Percentiles rank a stretch among this genome's conserved stretches.
phyloP scores from a whole-genome alignment of 2,797 vertebrate genomes.

The Mycteria americana region DNA sequence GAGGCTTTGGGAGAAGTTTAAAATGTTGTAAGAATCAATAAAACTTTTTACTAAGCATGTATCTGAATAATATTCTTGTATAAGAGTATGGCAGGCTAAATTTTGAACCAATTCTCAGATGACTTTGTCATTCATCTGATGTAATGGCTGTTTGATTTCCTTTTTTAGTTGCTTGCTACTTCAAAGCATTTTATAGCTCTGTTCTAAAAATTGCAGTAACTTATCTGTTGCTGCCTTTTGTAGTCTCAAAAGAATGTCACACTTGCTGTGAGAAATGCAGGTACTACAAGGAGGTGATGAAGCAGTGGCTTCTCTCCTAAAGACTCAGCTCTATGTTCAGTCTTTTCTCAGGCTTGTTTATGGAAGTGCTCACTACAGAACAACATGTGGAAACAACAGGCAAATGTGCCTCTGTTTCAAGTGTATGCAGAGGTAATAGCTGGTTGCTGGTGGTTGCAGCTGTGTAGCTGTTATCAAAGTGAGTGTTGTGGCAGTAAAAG shows the following conservation, averaged over 20 bases:
- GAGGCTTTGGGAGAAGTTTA: not conserved
- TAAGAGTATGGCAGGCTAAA: not conserved
- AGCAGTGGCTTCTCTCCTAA: not conserved
- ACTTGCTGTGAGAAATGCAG: not conserved
- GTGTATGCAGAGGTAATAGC: not conserved
- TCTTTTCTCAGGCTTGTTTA: not conserved
- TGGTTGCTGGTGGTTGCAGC: not conserved
- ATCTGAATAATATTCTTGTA: not conserved
- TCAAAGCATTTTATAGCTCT: not conserved
- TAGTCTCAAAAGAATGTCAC: not conserved
- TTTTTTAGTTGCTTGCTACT: constrained; percentile 30
- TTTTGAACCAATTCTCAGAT: not conserved
- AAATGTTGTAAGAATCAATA: not conserved
- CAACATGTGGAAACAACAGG: not conserved
- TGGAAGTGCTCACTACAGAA: not conserved
- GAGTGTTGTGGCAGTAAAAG: not conserved
- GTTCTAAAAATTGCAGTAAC: not conserved
- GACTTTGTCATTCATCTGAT: not conserved
- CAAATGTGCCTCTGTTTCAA: not conserved
- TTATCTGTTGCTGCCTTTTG: constrained; percentile 23
- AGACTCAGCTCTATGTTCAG: not conserved
- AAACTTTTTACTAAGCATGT: not conserved
- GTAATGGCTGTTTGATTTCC: not conserved
- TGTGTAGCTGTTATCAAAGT: not conserved
- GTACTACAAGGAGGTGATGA: not conserved